Conservation (phyloP, 2,888 invertebrate genomes). For the Sturmia bella region DNA sequence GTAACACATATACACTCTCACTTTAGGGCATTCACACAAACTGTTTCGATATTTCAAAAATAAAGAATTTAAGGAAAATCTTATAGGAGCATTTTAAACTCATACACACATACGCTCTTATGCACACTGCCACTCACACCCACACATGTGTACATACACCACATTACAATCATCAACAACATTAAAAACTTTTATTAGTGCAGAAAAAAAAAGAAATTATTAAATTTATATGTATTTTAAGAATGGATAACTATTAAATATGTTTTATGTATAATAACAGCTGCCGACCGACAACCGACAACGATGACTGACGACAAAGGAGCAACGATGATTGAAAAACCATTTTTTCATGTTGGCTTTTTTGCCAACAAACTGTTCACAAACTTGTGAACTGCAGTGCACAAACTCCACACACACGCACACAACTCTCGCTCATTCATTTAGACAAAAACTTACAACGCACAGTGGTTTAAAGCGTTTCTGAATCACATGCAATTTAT, state of each 20-base stretch:
- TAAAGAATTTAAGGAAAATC: constrained; percentile 49
- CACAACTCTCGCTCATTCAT: constrained; percentile 8
- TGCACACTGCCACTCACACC: not conserved
- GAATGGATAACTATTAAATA: constrained; percentile 33
- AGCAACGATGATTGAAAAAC: constrained; percentile 67
- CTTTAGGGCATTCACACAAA: constrained; percentile 13
- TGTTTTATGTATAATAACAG: constrained; percentile 59
- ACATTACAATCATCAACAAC: constrained; percentile 8
- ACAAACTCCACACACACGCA: constrained; percentile 58
- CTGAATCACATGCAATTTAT: too few relatives aligned
- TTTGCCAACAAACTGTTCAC: constrained; percentile 51
- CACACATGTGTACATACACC: constrained; percentile 47
- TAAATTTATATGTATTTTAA: constrained; percentile 27
- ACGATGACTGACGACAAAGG: constrained; percentile 69
- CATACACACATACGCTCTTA: constrained; percentile 6
- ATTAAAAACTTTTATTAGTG: constrained; percentile 5
- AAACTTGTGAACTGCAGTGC: constrained; percentile 62
- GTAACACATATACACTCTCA: constrained; percentile 25
- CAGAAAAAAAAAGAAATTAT: constrained; percentile 8
- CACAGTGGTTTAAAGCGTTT: too few relatives aligned
- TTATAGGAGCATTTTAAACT: constrained; percentile 56
- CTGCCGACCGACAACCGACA: constrained; percentile 64
- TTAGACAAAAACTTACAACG: constrained; percentile 17
- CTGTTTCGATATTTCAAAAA: constrained; percentile 41
- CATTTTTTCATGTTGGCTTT: constrained; percentile 46